Evolutionary conservation across 2,888 invertebrate species (phyloP).

Genomic region (Andrena praecox): DNA sequence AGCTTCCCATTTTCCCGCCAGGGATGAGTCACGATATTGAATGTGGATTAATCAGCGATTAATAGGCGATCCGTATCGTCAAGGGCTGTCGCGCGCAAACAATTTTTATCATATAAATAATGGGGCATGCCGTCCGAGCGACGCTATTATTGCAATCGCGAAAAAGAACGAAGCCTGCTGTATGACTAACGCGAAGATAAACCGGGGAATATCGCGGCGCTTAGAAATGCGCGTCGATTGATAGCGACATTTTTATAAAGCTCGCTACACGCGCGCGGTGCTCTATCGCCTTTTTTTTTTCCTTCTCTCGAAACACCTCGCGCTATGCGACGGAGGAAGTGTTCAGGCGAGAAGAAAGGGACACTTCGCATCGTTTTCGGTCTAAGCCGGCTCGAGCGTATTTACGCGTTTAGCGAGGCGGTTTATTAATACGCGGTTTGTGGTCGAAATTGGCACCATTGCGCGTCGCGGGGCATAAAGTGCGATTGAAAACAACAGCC

Average conservation of each 20-base stretch:
- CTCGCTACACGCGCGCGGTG: neutral
- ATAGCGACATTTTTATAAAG: constrained; percentile 29
- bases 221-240: constrained; percentile 1
- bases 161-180: neutral
- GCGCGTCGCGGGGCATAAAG: constrained; percentile 22
- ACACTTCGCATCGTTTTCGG: neutral
- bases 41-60: constrained; percentile 55
- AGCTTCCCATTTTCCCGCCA: constrained; percentile 33
- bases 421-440: constrained; percentile 30
- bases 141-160: constrained; percentile 6
- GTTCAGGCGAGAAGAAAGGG: neutral
- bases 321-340: neutral
- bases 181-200: constrained; percentile 49
- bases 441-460: constrained; percentile 16
- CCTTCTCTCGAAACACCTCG: too few relatives aligned
- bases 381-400: neutral
- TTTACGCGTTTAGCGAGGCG: neutral
- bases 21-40: constrained; percentile 42
- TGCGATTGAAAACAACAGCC: constrained; percentile 26
- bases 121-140: neutral
- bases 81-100: constrained; percentile 17
- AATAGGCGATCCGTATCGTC: constrained; percentile 39
- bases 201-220: constrained; percentile 48
- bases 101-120: constrained; percentile 45
- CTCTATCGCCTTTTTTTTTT: neutral